Base-by-base conservation (phyloP, 2,113 vertebrate species). In the Corythornis madagascariensis region DNA sequence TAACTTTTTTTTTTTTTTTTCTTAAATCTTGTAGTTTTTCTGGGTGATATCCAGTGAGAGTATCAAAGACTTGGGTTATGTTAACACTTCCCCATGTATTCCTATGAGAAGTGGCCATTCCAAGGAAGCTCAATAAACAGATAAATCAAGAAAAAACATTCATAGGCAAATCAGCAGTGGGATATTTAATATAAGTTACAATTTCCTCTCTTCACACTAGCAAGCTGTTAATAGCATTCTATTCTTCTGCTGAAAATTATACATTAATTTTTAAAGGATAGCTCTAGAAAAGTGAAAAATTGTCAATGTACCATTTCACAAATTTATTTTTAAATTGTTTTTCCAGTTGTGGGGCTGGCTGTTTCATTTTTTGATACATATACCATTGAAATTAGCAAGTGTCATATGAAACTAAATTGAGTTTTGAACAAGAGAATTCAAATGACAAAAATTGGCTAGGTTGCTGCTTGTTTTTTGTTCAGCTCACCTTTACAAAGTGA, bases 241-340 rank as follows among this genome's bases (percentile, higher is more conserved):
- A 96, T 97, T 97, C 93, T 96, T 89, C 82, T 96, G 84, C 90
- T 96, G 83, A 83, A 96, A 97, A 96, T 96, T 95, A 92, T 96
- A 83, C 92, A 96, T 96, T 96, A 96, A 96, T 97, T 97, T 97
- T 97, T 96, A 97, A 96, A 94, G 77, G 94, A 95, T 94, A 73
- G 55, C 67, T 91, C 74, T 61, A 95, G 95, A 96, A 90, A 96
- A 96, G 83, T 88, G 90, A 89, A 95, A 92, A 94, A 93, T 87
- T 96, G 84, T 88, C 86, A 95, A 65, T 3, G 2, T 73, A 89
- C 83, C 33, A 76, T 88, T 94, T 60, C 48, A 89, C 26, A 18
- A 60, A 88, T 92, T 96, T 95, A 93, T 96, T 95, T 96, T 96
- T 48, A 89, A 97, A 83, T 93, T 90, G 77, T 94, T 97, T 96